A percentile compares a stretch with the other conserved stretches of the same genome.
These are phyloP conservation scores for Liasis olivaceus DNA, from an alignment of 2,797 vertebrate species.

Conservation along the genomic window DNA sequence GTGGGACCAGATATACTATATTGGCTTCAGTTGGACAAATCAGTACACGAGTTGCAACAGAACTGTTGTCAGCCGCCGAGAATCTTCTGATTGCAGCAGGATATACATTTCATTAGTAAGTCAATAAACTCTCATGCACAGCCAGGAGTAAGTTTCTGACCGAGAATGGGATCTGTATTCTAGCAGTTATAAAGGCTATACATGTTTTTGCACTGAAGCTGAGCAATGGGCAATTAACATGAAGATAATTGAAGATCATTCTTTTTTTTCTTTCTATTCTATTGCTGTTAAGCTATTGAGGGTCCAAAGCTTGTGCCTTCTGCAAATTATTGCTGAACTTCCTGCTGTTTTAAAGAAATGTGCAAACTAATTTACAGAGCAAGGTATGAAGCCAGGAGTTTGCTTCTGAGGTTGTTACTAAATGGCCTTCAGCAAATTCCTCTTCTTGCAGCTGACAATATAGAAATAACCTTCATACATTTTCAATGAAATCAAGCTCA, in stretches of 20 bases:
- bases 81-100: background rate
- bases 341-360: background rate
- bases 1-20: background rate
- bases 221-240: background rate
- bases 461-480: background rate
- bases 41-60: background rate
- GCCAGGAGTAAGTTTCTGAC: background rate
- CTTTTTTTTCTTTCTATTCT: background rate
- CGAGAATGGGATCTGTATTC: background rate
- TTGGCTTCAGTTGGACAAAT: background rate
- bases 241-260: background rate
- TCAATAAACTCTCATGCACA: background rate
- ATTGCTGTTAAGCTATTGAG: background rate
- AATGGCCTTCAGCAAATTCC: background rate
- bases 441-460: background rate
- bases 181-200: background rate
- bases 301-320: background rate
- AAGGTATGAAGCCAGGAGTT: background rate
- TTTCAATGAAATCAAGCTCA: background rate
- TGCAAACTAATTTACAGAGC: background rate
- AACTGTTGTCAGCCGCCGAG: background rate
- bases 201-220: background rate
- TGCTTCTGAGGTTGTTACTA: background rate
- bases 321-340: background rate
- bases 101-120: background rate